Conservation (phyloP, 2,888 invertebrate species). For the Invenusta paracnida region DNA sequence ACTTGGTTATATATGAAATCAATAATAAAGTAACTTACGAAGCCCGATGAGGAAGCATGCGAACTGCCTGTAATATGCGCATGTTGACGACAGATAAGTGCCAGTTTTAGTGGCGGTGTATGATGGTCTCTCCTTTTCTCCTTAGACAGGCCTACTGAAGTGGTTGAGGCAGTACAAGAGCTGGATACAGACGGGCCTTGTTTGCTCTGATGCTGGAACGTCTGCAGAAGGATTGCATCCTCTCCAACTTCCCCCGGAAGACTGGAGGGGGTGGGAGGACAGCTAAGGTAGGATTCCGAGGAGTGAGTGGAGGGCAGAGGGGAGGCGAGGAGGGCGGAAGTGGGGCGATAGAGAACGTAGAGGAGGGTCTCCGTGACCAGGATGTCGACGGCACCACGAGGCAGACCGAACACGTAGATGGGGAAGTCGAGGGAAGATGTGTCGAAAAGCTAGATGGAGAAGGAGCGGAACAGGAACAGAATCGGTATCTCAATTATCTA, state of each 20-base stretch:
- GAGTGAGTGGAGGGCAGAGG: not conserved
- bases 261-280: not conserved
- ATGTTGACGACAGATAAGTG: not conserved
- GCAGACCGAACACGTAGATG: slow-evolving; percentile 25
- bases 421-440: slow-evolving; percentile 5
- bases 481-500: no score
- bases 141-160: not conserved
- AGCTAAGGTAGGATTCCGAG: no score
- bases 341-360: not conserved
- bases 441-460: slow-evolving; percentile 3
- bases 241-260: not conserved
- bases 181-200: not conserved
- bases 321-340: no score
- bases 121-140: no score
- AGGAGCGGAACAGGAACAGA: no score
- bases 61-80: not conserved
- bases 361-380: slow-evolving; percentile 11
- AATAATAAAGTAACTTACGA: not conserved
- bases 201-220: not conserved
- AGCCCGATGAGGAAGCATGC: not conserved
- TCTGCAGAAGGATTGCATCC: not conserved
- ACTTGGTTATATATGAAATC: no score
- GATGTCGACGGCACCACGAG: not conserved
- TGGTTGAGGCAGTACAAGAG: not conserved
- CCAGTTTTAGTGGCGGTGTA: not conserved